phyloP scores from a whole-genome alignment of 2,113 vertebrate species.

The Pampusana beccarii region DNA sequence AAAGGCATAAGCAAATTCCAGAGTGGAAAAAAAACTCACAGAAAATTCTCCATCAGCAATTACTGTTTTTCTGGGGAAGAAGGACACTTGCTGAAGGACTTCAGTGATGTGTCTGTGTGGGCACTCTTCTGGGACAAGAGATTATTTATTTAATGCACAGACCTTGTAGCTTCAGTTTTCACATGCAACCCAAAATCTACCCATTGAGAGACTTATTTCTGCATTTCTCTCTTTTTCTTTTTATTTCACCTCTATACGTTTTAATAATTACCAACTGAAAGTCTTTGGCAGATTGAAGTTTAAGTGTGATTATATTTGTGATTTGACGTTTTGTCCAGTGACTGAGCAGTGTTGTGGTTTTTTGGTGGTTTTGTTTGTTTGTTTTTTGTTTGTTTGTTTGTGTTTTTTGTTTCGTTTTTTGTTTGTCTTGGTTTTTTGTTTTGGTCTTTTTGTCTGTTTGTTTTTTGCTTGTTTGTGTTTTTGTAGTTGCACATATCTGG shows the following conservation, averaged over 20 bases:
- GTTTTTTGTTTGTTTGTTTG: too few species aligned
- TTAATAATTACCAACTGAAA: neutral
- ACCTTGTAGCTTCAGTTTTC: neutral
- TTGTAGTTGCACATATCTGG: neutral
- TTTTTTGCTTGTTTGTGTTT: too few species aligned
- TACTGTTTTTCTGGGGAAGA: neutral
- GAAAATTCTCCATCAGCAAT: neutral
- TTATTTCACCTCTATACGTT: neutral
- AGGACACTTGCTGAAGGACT: neutral
- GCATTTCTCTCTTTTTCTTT: neutral
- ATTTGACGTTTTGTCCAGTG: neutral
- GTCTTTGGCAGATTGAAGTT: neutral
- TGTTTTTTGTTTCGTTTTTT: too few species aligned
- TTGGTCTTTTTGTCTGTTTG: too few species aligned
- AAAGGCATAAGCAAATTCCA: neutral
- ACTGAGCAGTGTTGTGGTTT: neutral
- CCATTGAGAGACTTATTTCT: neutral
- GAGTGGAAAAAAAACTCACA: neutral
- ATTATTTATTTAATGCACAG: neutral
- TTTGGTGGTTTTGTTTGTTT: too few species aligned
- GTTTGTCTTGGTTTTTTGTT: too few species aligned
- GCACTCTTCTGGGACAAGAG: neutral
- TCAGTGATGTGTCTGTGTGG: neutral
- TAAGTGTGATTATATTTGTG: neutral
- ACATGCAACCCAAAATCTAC: neutral